These are phyloP conservation scores for Drosophila neoperkinsi DNA, from an alignment of 2,888 invertebrate genomes.

Conservation along the genomic window DNA sequence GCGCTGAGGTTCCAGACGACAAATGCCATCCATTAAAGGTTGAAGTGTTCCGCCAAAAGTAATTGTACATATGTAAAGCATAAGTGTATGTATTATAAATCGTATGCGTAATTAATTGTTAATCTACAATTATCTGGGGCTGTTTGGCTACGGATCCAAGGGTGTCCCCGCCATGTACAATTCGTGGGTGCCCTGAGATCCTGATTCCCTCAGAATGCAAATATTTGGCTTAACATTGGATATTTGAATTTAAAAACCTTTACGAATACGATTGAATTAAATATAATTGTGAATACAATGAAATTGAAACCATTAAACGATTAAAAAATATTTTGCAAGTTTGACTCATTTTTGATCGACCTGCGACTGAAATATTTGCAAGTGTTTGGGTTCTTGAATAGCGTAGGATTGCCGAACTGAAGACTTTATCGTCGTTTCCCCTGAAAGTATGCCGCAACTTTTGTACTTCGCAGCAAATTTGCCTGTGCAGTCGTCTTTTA, in stretches of 20 bases:
- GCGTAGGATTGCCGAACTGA: background rate
- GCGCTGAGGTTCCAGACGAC: slow-evolving; percentile 84
- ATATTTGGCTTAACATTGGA: background rate
- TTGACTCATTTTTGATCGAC: background rate
- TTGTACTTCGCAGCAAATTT: background rate
- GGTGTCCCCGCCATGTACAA: background rate
- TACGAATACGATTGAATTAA: no score
- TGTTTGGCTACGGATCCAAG: background rate
- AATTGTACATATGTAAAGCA: background rate
- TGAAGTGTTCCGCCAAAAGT: slow-evolving; percentile 83
- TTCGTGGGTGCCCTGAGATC: background rate
- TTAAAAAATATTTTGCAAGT: background rate
- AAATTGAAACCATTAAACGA: no score
- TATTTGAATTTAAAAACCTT: no score
- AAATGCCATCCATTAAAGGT: slow-evolving; percentile 85
- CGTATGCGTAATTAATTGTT: background rate
- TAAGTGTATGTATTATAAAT: background rate
- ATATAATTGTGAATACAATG: no score
- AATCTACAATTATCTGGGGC: background rate
- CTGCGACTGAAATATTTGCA: background rate
- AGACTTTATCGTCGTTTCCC: background rate
- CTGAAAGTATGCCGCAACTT: background rate
- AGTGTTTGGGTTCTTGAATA: no score
- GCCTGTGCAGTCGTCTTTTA: background rate
- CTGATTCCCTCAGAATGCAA: background rate